Evolutionary conservation across 1,140 invertebrate species (phyloP), one percentile per base, ranked within the genome.

Genomic region (Camponotus vicinus): DNA sequence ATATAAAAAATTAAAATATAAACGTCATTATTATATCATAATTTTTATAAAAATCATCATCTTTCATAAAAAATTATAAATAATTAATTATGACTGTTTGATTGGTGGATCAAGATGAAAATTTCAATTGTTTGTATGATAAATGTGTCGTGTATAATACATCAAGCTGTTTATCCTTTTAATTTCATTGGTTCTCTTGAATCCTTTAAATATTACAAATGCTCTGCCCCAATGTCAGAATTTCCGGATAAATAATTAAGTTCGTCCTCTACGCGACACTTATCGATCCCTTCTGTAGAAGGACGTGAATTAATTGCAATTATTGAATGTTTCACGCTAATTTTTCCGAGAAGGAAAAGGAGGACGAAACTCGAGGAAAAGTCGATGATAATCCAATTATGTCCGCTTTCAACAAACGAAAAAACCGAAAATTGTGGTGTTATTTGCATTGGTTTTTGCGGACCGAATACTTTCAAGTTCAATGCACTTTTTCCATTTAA

Each of bases 311-410:
- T 73, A 82, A 73, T 61, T 18, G 55, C 18, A 18, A 52, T 52
- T 52, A 52, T 71, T 34, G 69, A 71, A 82, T 73, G 40, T 73
- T 73, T 82, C 37, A 45, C 40, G 13, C 37, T 82, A 45, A 73
- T 82, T 71, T 73, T 73, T 37, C 37, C 18, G 37, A 61, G 15
- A 32, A 27, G 13, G 15, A 80, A 13, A 71, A 37, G 42, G 9
- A 2, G 37, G 6, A 40, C 4, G 21, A 11, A 57, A 27, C n/a
- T 18, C 15, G 63, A 32, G 49, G 13, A 59, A 80, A 57, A 49
- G 18, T 69, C 67, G 79, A 61, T 55, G 27, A 15, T 71, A 82
- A 82, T 59, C 0, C 27, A 73, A 42, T 82, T 73, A 82, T 82
- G 71, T 71, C 66, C 21, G 21, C 34, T 70, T 57, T 71, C 27